Base-by-base conservation (phyloP, 2,888 invertebrate species). In the Papilio demoleus region DNA sequence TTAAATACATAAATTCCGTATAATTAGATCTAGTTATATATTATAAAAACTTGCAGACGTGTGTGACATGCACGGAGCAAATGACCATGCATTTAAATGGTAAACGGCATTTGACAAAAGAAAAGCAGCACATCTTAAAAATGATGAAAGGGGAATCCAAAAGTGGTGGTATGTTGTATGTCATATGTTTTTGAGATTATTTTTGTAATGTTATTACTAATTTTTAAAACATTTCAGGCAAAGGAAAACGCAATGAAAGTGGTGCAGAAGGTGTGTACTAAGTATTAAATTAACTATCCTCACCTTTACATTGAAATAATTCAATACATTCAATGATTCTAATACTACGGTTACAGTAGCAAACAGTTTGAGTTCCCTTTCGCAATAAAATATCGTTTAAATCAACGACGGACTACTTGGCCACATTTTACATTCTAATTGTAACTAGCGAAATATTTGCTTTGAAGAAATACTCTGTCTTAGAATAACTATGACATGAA, bases 21-120 rank as follows among this genome's bases (percentile, higher is more conserved):
- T n/a, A n/a, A n/a, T n/a, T n/a, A n/a, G n/a, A n/a, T n/a, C n/a
- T n/a, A n/a, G n/a, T n/a, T n/a, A n/a, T n/a, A n/a, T 47, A 27
- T 36, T 40, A 9, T 6, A 6, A 22, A 27, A 56, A 24, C 24
- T 19, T 50, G 27, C 78, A 93, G 85, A 87, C 93, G 0, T 80
- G 86, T 0, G 93, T 94, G 36, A 94, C 94, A 0, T 94, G 93
- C 75, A 82, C 93, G 36, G 94, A 94, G 70, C 94, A 95, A 80
- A 88, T 95, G 82, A 93, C 93, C 1, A 90, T 89, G 79, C 95
- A 95, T 80, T 81, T 93, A 73, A 93, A 93, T 67, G 95, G 94
- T 36, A 93, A 93, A 71, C 93, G 88, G 68, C 95, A 95, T 82
- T 87, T 93, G 61, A 80, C 88, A 40, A 93, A 93, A 76, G 89